phyloP scores from a whole-genome alignment of 2,888 invertebrate genomes.

The Acrobasis consociella region DNA sequence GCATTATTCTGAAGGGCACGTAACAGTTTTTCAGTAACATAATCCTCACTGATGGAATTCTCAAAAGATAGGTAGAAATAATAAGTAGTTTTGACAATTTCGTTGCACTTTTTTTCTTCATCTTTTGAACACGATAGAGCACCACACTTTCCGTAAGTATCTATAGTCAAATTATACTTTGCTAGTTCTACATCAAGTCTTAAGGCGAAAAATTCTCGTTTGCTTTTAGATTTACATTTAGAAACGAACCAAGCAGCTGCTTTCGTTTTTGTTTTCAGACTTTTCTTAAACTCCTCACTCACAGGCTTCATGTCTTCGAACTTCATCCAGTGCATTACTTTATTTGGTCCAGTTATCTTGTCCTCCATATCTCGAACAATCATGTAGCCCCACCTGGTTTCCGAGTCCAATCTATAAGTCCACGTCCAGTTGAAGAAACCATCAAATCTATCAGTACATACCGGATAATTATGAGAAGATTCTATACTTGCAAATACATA shows the following conservation, averaged over 20 bases:
- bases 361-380: constrained; percentile 41
- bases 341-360: constrained; percentile 46
- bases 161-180: constrained; percentile 42
- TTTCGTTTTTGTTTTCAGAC: constrained; percentile 46
- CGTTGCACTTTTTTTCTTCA: constrained; percentile 42
- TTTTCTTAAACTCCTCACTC: constrained; percentile 40
- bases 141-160: constrained; percentile 57
- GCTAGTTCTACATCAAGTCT: constrained; percentile 40
- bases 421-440: constrained; percentile 58
- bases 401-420: constrained; percentile 56
- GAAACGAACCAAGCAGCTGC: constrained; percentile 64
- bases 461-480: constrained; percentile 48
- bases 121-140: constrained; percentile 39
- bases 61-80: constrained; percentile 65
- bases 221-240: constrained; percentile 45
- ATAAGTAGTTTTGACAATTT: constrained; percentile 48
- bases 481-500: constrained; percentile 50
- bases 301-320: constrained; percentile 45
- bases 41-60: constrained; percentile 58
- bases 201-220: constrained; percentile 40
- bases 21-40: constrained; percentile 64
- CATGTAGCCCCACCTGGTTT: constrained; percentile 51
- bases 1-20: constrained; percentile 50
- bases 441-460: constrained; percentile 42
- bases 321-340: constrained; percentile 48